Percentiles rank a stretch among this genome's conserved stretches.
Evolutionary conservation across 1,140 invertebrate genomes (phyloP).

Genomic region (Heliothis subflexa): DNA sequence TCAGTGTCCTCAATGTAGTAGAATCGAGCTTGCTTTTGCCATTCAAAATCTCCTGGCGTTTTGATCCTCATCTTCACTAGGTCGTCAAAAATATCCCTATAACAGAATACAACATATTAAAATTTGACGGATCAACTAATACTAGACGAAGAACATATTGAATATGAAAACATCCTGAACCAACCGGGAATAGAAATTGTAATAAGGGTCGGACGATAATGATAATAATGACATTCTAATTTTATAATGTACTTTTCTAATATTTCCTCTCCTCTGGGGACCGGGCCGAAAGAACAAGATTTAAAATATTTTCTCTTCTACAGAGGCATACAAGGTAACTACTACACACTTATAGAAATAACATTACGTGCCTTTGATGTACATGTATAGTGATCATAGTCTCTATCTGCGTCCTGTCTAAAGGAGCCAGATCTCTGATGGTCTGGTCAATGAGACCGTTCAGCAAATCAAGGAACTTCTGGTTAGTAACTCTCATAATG

Average conservation of each 20-base stretch:
- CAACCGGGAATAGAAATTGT: too few species aligned
- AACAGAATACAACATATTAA: not conserved
- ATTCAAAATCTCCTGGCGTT: conserved; percentile 94
- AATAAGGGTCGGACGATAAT: too few species aligned
- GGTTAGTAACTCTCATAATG: conserved; percentile 94
- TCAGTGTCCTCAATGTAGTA: conserved; percentile 95
- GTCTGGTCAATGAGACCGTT: conserved; percentile 95
- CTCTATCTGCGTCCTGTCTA: conserved; percentile 95
- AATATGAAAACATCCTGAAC: too few species aligned
- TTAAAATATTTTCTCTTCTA: too few species aligned
- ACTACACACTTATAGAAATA: too few species aligned
- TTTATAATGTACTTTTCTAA: too few species aligned
- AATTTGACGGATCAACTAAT: too few species aligned
- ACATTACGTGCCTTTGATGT: conserved; percentile 91
- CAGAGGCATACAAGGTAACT: too few species aligned
- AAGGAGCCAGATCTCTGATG: conserved; percentile 92
- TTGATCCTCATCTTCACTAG: conserved; percentile 89
- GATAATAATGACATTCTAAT: too few species aligned
- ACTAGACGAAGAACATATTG: too few species aligned
- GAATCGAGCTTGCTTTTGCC: conserved; percentile 96
- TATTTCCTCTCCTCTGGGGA: too few species aligned
- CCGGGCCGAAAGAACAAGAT: too few species aligned
- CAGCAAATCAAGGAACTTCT: conserved; percentile 92
- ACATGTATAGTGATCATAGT: conserved; percentile 98
- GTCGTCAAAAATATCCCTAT: conserved; percentile 92